A percentile compares a stretch with the other conserved stretches of the same genome.
Conservation (phyloP, 2,888 invertebrate genomes). For the Acrobasis suavella region DNA sequence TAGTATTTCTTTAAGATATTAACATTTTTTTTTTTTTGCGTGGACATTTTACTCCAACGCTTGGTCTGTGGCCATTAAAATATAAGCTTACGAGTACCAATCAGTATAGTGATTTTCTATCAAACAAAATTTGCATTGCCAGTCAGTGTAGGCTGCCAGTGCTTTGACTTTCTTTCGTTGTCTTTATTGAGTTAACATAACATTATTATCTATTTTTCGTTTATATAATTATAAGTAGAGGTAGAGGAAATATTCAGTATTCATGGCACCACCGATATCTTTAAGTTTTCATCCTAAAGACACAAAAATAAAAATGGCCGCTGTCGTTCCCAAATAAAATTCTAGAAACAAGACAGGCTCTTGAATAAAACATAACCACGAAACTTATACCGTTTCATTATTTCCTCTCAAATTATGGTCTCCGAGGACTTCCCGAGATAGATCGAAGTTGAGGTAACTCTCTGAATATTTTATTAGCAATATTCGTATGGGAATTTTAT, state of each 20-base stretch:
- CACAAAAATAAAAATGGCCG: slow-evolving; percentile 1
- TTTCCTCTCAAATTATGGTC: slow-evolving; percentile 56
- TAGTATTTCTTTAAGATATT: too few species aligned
- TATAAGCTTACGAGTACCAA: too few species aligned
- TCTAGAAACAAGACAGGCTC: slow-evolving; percentile 25
- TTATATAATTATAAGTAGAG: not conserved
- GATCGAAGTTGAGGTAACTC: slow-evolving; percentile 49
- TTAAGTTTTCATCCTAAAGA: not conserved
- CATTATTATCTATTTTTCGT: too few species aligned
- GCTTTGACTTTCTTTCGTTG: too few species aligned
- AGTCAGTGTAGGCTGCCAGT: too few species aligned
- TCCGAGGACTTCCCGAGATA: slow-evolving; percentile 45
- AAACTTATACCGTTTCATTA: slow-evolving; percentile 60
- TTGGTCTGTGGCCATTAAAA: too few species aligned
- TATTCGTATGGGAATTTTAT: slow-evolving; percentile 48
- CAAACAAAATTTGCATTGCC: too few species aligned
- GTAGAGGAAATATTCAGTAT: not conserved
- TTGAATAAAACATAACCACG: slow-evolving; percentile 52
- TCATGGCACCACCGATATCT: not conserved
- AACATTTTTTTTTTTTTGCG: too few species aligned
- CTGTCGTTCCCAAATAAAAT: slow-evolving; percentile 19
- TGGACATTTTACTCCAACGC: too few species aligned
- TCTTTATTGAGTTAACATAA: too few species aligned
- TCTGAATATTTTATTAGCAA: slow-evolving; percentile 55
- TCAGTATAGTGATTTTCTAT: too few species aligned